These are phyloP conservation scores for Pristionchus fissidentatus DNA, from an alignment of 2,888 invertebrate species.

Conservation along the genomic window DNA sequence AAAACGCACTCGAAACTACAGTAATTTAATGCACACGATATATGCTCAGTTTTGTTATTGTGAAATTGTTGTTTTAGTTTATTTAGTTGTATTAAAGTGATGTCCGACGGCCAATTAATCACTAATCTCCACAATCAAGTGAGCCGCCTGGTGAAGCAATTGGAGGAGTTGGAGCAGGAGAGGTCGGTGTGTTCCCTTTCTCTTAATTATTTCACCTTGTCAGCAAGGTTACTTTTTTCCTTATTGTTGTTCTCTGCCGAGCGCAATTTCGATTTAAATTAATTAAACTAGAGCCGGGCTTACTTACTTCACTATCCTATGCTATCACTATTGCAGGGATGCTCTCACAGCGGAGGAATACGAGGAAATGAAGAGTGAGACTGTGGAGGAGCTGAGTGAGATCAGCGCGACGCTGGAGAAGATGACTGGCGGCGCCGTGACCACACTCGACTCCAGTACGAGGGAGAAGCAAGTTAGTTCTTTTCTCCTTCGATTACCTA, in stretches of 20 bases:
- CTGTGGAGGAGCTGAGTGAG: constrained; percentile 82
- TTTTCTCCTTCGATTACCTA: background rate
- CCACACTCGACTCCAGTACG: constrained; percentile 81
- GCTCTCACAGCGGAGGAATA: constrained; percentile 82
- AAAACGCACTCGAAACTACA: background rate
- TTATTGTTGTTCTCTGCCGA: background rate
- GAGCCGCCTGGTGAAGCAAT: constrained; percentile 82
- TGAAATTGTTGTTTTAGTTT: background rate
- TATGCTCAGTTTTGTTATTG: background rate
- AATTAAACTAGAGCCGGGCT: background rate
- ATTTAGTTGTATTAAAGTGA: constrained; percentile 68
- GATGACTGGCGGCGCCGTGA: constrained; percentile 82
- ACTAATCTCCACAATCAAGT: constrained; percentile 83
- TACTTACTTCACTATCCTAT: too few species aligned
- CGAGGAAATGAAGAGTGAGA: constrained; percentile 83
- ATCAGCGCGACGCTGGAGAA: constrained; percentile 75
- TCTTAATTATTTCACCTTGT: background rate
- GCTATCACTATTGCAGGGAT: constrained; percentile 79
- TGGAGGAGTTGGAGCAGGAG: constrained; percentile 83
- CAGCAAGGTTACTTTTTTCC: background rate
- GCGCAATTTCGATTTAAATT: background rate
- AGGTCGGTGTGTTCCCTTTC: constrained; percentile 77
- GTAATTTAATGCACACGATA: background rate
- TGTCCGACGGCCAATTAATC: constrained; percentile 81
- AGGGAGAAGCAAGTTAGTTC: constrained; percentile 36